Base-by-base conservation (phyloP, 2,797 vertebrate species). In the Cirrhinus molitorella region DNA sequence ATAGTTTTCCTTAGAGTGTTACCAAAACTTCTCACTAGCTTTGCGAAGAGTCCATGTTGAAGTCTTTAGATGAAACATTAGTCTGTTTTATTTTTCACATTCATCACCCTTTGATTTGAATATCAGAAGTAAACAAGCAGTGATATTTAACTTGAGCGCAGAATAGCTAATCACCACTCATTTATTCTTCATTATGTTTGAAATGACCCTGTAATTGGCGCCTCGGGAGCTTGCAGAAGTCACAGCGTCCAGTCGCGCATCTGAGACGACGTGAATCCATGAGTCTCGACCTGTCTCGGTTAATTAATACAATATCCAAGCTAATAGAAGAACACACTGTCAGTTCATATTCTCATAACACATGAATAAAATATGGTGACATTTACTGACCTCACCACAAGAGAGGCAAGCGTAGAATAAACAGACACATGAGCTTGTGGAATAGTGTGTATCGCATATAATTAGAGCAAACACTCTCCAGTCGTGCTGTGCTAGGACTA, bases 301-400 rank as follows among this genome's bases (percentile, higher is more conserved):
- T 79, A 28, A 81, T 86, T 81, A 86, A 79, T 43, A 75, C 75
- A 66, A 74, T 68, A 84, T 78, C 57, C 43, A 49, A 81, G 57
- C 70, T 83, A 85, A 83, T 85, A 67, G 70, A 70, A 77, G 81
- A 53, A 53, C 81, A 79, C 68, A 21, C 74, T 85, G 83, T 80
- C 82, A 80, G 70, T 79, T 83, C 65, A 81, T 66, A 82, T 81
- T 77, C 72, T 82, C 82, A 65, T 78, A 85, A 74, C 86, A 76
- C 84, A 88, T 90, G 68, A 90, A 90, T 90, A 87, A 90, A 86
- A 90, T 87, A 90, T 86, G 86, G 67, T 87, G 88, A 87, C 85
- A 90, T 88, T 90, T 86, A 86, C 68, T 87, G 43, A 84, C 82
- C 87, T 83, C 67, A 86, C 85, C 83, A 87, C 72, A 74, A 68